Evolutionary conservation across 1,140 invertebrate species (phyloP).

Genomic region (Coboldia fuscipes): DNA sequence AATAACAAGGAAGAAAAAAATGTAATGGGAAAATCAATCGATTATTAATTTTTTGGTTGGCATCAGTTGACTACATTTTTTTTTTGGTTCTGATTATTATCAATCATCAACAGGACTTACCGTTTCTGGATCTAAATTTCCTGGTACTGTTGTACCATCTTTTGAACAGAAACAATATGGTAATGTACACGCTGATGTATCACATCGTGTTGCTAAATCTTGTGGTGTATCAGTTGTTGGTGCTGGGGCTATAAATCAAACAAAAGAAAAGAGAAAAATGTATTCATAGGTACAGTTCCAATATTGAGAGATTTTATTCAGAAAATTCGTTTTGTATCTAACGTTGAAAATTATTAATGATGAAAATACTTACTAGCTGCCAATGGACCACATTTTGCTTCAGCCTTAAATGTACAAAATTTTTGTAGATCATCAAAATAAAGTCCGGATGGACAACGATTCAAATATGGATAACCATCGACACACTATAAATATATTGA

Average conservation of each 20-base stretch:
- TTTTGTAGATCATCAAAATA: constrained; percentile 82
- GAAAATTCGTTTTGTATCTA: neutral
- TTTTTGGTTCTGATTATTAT: neutral
- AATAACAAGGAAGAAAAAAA: constrained; percentile 1
- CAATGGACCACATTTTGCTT: constrained; percentile 76
- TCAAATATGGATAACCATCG: constrained; percentile 66
- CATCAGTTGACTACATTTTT: neutral
- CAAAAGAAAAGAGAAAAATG: neutral
- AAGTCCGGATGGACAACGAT: constrained; percentile 68
- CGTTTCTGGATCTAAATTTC: constrained; percentile 53
- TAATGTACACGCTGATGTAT: constrained; percentile 48
- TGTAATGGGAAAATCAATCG: neutral
- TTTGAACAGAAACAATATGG: constrained; percentile 88
- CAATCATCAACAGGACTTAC: constrained; percentile 25
- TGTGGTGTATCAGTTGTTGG: constrained; percentile 56
- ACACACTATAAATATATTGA: constrained; percentile 45
- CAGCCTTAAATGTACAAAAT: constrained; percentile 76
- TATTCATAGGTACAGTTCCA: neutral
- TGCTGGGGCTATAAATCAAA: constrained; percentile 35
- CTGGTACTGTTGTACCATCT: constrained; percentile 72
- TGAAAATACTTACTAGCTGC: constrained; percentile 48
- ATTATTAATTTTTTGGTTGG: neutral
- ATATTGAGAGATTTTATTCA: neutral
- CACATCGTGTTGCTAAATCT: constrained; percentile 58
- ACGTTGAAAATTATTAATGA: neutral